Evolutionary conservation across 2,888 invertebrate genomes (phyloP).

Genomic region (Dasysyrphus albostriatus): DNA sequence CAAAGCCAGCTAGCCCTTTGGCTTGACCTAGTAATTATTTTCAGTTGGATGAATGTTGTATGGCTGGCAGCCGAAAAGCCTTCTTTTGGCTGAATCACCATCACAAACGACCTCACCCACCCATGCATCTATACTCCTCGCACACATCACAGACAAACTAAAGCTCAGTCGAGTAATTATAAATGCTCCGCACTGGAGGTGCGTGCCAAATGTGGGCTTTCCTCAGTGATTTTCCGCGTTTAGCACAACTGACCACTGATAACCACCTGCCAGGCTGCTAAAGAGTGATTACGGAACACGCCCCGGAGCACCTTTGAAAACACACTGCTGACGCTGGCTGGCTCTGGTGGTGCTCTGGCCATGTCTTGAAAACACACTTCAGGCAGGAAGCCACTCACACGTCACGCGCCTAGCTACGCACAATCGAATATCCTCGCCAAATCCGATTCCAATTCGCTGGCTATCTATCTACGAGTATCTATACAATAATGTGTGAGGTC

Average conservation of each 20-base stretch:
- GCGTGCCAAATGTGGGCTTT: slow-evolving; percentile 74
- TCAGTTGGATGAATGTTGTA: slow-evolving; percentile 60
- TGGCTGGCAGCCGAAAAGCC: slow-evolving; percentile 56
- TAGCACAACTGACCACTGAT: slow-evolving; percentile 71
- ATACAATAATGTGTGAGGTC: slow-evolving; percentile 31
- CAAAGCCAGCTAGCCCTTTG: slow-evolving; percentile 10
- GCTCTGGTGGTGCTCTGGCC: neutral
- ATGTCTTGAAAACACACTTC: slow-evolving; percentile 18
- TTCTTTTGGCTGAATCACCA: slow-evolving; percentile 68
- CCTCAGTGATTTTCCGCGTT: slow-evolving; percentile 73
- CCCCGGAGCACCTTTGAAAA: slow-evolving; percentile 45
- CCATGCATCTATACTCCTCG: neutral
- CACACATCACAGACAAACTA: slow-evolving; percentile 29
- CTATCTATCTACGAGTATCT: neutral
- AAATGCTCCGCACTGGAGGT: slow-evolving; percentile 64
- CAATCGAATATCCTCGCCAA: slow-evolving; percentile 50
- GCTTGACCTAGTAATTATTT: slow-evolving; percentile 74
- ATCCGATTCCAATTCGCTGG: slow-evolving; percentile 26
- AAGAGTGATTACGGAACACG: slow-evolving; percentile 70
- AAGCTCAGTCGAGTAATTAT: slow-evolving; percentile 70
- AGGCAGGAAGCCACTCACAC: slow-evolving; percentile 44
- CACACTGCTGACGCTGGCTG: neutral
- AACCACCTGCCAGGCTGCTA: slow-evolving; percentile 65
- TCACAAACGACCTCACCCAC: slow-evolving; percentile 38
- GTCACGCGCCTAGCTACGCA: slow-evolving; percentile 61